Percentiles rank a stretch among this genome's conserved stretches.
Conservation (phyloP, 1,140 invertebrate species). For the Bradysia coprophila region DNA sequence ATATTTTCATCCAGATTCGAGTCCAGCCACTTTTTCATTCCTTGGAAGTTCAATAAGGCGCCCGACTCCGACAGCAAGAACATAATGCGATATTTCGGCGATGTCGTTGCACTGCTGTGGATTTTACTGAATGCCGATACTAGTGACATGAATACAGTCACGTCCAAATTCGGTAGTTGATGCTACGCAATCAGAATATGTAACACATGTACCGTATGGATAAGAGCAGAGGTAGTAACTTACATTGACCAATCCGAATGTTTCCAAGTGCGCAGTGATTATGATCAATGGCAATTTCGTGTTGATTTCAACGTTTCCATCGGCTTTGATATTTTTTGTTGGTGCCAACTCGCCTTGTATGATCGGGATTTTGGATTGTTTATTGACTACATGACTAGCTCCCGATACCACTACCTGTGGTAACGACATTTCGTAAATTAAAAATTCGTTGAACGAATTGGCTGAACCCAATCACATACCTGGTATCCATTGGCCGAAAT, state of each 20-base stretch:
- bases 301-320: slow-evolving; percentile 49
- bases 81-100: slow-evolving; percentile 71
- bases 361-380: slow-evolving; percentile 65
- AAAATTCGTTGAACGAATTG: not conserved
- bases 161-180: slow-evolving; percentile 38
- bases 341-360: slow-evolving; percentile 66
- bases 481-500: slow-evolving; percentile 88
- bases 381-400: slow-evolving; percentile 39
- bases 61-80: slow-evolving; percentile 86
- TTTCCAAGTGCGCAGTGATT: slow-evolving; percentile 86
- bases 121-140: slow-evolving; percentile 77
- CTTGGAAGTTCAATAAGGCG: slow-evolving; percentile 83
- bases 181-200: slow-evolving; percentile 10
- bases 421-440: not conserved
- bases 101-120: slow-evolving; percentile 62
- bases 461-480: slow-evolving; percentile 29
- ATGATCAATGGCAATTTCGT: slow-evolving; percentile 71
- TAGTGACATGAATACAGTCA: slow-evolving; percentile 74
- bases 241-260: slow-evolving; percentile 74
- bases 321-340: slow-evolving; percentile 26
- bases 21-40: slow-evolving; percentile 92
- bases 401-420: slow-evolving; percentile 24
- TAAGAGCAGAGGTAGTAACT: too few relatives aligned
- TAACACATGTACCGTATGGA: too few relatives aligned
- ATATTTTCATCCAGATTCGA: slow-evolving; percentile 56